phyloP scores from a whole-genome alignment of 2,113 vertebrate species.

The Lampris incognitus region DNA sequence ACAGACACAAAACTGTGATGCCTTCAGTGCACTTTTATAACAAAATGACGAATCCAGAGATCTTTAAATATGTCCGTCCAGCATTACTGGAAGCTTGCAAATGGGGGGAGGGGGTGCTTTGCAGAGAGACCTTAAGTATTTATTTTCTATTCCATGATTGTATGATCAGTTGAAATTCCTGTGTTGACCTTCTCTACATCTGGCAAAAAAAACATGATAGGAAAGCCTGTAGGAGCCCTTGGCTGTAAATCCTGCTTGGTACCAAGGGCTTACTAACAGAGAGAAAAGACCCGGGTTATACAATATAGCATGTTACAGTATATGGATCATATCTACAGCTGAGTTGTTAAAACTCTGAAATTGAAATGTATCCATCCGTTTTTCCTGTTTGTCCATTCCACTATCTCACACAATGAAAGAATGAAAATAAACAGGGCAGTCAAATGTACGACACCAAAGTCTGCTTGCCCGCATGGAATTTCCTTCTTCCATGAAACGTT shows the following conservation, averaged over 20 bases:
- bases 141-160: background rate
- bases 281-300: too few relatives aligned
- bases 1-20: slow-evolving; percentile 8
- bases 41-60: background rate
- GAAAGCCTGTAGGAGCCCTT: too few relatives aligned
- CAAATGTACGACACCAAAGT: slow-evolving; percentile 58
- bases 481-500: slow-evolving; percentile 27
- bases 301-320: background rate
- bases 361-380: background rate
- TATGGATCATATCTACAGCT: background rate
- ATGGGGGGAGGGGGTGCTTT: slow-evolving; percentile 11
- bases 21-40: slow-evolving; percentile 6
- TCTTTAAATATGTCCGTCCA: background rate
- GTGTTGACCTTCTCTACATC: background rate
- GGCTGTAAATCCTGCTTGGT: too few relatives aligned
- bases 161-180: slow-evolving; percentile 25
- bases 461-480: slow-evolving; percentile 18
- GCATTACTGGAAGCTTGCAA: slow-evolving; percentile 11
- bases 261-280: too few relatives aligned
- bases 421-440: slow-evolving; percentile 1
- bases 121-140: background rate
- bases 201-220: too few relatives aligned
- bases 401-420: background rate
- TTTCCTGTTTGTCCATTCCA: background rate
- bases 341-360: background rate